A percentile compares a stretch with the other conserved stretches of the same genome.
Conservation (phyloP, 2,888 invertebrate genomes). For the Campoplex nolae region DNA sequence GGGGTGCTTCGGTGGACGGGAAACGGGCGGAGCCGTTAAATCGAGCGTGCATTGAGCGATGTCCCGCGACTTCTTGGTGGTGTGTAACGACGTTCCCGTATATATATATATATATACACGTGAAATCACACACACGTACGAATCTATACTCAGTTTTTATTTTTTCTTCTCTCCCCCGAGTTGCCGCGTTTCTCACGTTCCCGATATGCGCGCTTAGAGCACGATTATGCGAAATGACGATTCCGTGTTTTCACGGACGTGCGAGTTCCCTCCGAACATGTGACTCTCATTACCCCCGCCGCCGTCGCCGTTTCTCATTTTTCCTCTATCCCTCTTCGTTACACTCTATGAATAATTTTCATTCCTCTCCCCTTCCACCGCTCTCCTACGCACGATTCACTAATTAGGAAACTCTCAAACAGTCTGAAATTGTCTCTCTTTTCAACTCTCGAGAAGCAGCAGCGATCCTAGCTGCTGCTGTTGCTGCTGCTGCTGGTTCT, state of each 20-base stretch:
- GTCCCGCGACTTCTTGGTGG: background rate
- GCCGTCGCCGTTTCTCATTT: background rate
- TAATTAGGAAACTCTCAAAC: slow-evolving; percentile 40
- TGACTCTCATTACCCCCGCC: slow-evolving; percentile 10
- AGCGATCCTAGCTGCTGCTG: too few relatives aligned
- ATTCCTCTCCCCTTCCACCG: background rate
- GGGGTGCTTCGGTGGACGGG: slow-evolving; percentile 57
- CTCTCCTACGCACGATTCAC: slow-evolving; percentile 7
- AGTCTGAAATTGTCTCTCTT: background rate
- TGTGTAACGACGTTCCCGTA: background rate
- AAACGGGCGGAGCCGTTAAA: slow-evolving; percentile 62
- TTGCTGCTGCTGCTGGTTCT: background rate
- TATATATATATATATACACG: background rate
- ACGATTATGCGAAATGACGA: slow-evolving; percentile 72
- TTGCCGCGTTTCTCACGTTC: slow-evolving; percentile 71
- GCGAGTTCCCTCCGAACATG: slow-evolving; percentile 51
- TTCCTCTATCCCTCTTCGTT: background rate
- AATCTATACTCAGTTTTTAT: background rate
- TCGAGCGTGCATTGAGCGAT: slow-evolving; percentile 45
- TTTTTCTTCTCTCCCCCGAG: background rate
- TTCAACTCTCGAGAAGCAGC: too few relatives aligned
- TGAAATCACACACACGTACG: background rate
- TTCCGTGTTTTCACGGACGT: slow-evolving; percentile 72
- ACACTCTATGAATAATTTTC: slow-evolving; percentile 13
- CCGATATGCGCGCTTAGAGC: slow-evolving; percentile 39